These are phyloP conservation scores for Drepanosiphum platanoidis DNA, from an alignment of 2,888 invertebrate genomes.

Conservation along the genomic window DNA sequence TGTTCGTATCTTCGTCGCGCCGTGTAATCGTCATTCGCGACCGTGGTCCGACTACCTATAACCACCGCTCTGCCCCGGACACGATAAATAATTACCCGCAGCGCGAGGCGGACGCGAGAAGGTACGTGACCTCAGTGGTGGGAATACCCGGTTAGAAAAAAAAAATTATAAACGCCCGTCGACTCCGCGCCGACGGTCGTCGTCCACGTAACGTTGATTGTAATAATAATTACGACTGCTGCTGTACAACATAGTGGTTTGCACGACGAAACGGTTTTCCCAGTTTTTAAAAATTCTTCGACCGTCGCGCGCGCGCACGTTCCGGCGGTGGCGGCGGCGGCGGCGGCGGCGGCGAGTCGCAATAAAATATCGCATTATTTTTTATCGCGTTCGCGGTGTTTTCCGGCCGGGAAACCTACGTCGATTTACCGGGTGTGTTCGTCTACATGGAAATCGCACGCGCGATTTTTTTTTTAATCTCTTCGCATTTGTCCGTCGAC, in stretches of 20 bases:
- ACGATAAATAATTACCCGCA: too few species aligned
- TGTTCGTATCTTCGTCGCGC: too few species aligned
- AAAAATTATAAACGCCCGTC: constrained; percentile 2
- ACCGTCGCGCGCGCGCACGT: neutral
- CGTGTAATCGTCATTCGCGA: too few species aligned
- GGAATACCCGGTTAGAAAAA: constrained; percentile 43
- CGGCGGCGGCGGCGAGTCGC: too few species aligned
- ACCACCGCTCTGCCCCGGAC: too few species aligned
- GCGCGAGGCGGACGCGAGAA: neutral
- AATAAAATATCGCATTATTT: neutral
- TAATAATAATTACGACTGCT: neutral
- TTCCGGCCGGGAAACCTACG: neutral
- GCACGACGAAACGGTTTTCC: constrained; percentile 51
- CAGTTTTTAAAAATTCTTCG: constrained; percentile 33
- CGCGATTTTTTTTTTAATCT: too few species aligned
- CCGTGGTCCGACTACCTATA: too few species aligned
- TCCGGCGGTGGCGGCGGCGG: too few species aligned
- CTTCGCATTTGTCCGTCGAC: neutral
- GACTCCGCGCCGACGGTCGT: neutral
- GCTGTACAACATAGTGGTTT: neutral
- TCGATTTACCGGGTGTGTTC: neutral
- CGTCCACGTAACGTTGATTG: neutral
- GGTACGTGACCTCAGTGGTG: constrained; percentile 57
- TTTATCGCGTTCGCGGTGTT: neutral
- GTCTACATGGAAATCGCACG: too few species aligned